Percentiles rank a stretch among this genome's conserved stretches.
Evolutionary conservation across 1,140 invertebrate genomes (phyloP).

Genomic region (Drosophila kurseongensis): DNA sequence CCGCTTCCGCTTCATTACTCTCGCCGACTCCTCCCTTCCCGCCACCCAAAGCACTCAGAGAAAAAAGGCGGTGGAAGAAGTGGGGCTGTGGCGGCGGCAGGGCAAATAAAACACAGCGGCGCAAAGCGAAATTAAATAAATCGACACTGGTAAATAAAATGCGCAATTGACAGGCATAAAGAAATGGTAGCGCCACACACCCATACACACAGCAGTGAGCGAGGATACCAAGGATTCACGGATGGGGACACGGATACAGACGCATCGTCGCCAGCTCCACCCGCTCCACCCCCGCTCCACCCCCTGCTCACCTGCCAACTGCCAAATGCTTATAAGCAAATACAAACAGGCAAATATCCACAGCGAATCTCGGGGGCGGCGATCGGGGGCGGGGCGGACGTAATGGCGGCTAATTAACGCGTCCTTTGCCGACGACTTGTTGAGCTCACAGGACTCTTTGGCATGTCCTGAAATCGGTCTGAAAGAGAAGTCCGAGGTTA

Average conservation of each 20-base stretch:
- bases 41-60: slow-evolving; percentile 37
- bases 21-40: slow-evolving; percentile 19
- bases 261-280: slow-evolving; percentile 18
- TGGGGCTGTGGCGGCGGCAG: background rate
- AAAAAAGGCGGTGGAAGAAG: slow-evolving; percentile 1
- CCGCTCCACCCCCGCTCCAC: slow-evolving; percentile 2
- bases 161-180: slow-evolving; percentile 60
- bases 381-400: background rate
- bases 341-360: slow-evolving; percentile 49
- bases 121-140: slow-evolving; percentile 30
- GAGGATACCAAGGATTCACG: background rate
- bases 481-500: background rate
- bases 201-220: background rate
- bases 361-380: slow-evolving; percentile 1
- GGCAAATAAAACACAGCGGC: background rate
- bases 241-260: background rate
- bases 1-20: slow-evolving; percentile 71
- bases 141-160: slow-evolving; percentile 57
- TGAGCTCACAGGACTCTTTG: slow-evolving; percentile 8
- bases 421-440: slow-evolving; percentile 37
- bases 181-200: slow-evolving; percentile 33
- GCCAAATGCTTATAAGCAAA: slow-evolving; percentile 62
- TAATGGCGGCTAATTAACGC: slow-evolving; percentile 65
- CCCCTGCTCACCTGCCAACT: slow-evolving; percentile 21
- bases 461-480: background rate